These are phyloP conservation scores for Hymenopus coronatus DNA, from an alignment of 2,888 invertebrate genomes.

Conservation along the genomic window DNA sequence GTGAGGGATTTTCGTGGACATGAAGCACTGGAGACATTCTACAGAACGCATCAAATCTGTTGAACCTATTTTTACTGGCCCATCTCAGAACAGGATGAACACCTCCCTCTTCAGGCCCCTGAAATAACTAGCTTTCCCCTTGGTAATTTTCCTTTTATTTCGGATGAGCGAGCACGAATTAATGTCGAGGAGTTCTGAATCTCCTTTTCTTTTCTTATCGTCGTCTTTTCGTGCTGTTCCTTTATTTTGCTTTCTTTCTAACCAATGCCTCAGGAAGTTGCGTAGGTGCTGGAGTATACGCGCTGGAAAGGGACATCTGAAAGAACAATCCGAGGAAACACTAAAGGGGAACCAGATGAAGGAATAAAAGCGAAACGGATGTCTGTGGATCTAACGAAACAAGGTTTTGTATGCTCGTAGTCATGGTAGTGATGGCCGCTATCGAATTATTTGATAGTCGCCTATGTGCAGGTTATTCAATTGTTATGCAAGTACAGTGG, in stretches of 20 bases:
- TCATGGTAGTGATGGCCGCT: too few relatives aligned
- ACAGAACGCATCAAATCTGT: not conserved
- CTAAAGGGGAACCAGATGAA: constrained; percentile 2
- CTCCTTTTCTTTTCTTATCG: not conserved
- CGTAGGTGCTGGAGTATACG: not conserved
- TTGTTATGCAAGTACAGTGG: too few relatives aligned
- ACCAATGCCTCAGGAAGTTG: not conserved
- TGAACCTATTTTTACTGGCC: not conserved
- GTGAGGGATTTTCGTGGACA: too few relatives aligned
- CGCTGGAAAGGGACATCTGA: not conserved
- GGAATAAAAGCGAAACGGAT: not conserved
- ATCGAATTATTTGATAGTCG: too few relatives aligned
- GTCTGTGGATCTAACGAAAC: not conserved
- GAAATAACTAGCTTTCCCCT: not conserved
- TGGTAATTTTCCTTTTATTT: constrained; percentile 4
- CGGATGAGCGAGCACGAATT: constrained; percentile 2
- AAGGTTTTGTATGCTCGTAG: too few relatives aligned
- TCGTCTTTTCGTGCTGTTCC: not conserved
- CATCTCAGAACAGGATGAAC: not conserved
- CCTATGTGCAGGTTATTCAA: too few relatives aligned
- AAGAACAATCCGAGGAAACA: constrained; percentile 9
- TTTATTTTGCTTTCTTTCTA: not conserved
- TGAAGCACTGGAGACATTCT: too few relatives aligned
- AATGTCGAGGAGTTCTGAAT: not conserved
- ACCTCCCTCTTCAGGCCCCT: not conserved